These are phyloP conservation scores for Cotesia vestalis DNA, from an alignment of 1,140 invertebrate genomes.

Conservation along the genomic window DNA sequence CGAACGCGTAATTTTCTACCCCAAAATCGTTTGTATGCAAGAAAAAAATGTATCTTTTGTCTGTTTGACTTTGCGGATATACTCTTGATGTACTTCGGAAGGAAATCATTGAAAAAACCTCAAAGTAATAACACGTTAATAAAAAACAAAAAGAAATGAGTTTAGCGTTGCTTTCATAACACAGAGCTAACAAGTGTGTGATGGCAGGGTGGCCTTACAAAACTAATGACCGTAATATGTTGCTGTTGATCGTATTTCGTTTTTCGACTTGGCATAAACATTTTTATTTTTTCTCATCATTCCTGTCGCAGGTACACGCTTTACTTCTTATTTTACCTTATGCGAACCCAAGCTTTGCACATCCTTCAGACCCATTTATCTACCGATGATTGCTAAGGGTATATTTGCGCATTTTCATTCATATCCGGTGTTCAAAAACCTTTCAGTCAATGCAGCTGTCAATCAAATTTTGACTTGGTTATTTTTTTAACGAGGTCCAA, in stretches of 20 bases:
- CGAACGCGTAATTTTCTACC: too few species aligned
- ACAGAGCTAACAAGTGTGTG: slow-evolving; percentile 53
- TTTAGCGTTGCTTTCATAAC: slow-evolving; percentile 6
- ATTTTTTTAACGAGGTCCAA: slow-evolving; percentile 1
- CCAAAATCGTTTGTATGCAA: too few species aligned
- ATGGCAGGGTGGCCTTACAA: slow-evolving; percentile 48
- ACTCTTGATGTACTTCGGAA: too few species aligned
- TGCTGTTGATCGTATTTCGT: slow-evolving; percentile 35
- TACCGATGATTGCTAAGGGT: slow-evolving; percentile 28
- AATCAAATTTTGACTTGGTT: slow-evolving; percentile 24
- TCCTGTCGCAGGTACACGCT: slow-evolving; percentile 1
- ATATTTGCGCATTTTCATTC: slow-evolving; percentile 39
- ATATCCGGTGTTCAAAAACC: slow-evolving; percentile 24
- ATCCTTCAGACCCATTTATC: slow-evolving; percentile 39
- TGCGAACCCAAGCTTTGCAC: slow-evolving; percentile 36
- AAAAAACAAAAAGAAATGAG: slow-evolving; percentile 51
- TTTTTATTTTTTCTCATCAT: slow-evolving; percentile 30
- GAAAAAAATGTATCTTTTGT: too few species aligned
- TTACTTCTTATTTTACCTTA: slow-evolving; percentile 37
- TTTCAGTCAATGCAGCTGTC: slow-evolving; percentile 35
- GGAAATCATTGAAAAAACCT: too few species aligned
- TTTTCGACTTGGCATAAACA: slow-evolving; percentile 17
- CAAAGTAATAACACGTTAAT: slow-evolving; percentile 38
- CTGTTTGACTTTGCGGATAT: too few species aligned
- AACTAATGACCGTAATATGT: slow-evolving; percentile 47